These are phyloP conservation scores for Oedothorax gibbosus DNA, from an alignment of 1,140 invertebrate species.

Conservation along the genomic window DNA sequence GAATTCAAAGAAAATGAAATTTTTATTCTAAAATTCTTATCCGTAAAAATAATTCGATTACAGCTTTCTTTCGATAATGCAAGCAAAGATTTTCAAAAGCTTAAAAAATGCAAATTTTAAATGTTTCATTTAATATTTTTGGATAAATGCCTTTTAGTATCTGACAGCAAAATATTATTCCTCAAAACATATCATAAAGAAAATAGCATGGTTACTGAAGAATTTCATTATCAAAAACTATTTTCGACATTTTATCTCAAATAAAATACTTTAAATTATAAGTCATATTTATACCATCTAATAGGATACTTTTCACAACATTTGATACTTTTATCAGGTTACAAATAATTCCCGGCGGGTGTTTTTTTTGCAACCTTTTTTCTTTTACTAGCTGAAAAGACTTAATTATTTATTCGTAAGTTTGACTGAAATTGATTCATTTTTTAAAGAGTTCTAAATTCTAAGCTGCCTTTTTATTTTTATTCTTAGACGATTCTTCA, in stretches of 20 bases:
- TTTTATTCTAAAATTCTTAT: too few relatives aligned
- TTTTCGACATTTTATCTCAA: conserved; percentile 10
- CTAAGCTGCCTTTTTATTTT: not conserved
- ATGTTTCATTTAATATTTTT: too few relatives aligned
- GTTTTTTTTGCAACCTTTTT: conserved; percentile 20
- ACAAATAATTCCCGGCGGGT: conserved; percentile 1
- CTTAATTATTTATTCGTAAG: conserved; percentile 46
- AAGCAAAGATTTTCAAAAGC: too few relatives aligned
- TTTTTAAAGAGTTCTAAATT: not conserved
- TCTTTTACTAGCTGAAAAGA: conserved; percentile 38
- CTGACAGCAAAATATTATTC: not conserved
- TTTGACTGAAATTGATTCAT: conserved; percentile 20
- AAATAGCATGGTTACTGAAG: conserved; percentile 24
- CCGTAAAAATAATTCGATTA: too few relatives aligned
- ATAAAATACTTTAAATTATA: conserved; percentile 44
- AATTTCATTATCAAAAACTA: conserved; percentile 35
- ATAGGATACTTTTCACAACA: conserved; percentile 33
- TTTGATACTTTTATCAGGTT: conserved; percentile 4
- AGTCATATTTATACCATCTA: conserved; percentile 24
- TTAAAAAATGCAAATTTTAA: too few relatives aligned
- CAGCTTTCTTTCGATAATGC: too few relatives aligned
- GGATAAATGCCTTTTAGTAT: not conserved
- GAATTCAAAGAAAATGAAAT: too few relatives aligned
- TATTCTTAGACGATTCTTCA: conserved; percentile 25
- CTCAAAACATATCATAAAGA: not conserved